A percentile compares a stretch with the other conserved stretches of the same genome.
These are phyloP conservation scores for Dascyllus trimaculatus DNA, from an alignment of 2,113 vertebrate species.

Conservation along the genomic window DNA sequence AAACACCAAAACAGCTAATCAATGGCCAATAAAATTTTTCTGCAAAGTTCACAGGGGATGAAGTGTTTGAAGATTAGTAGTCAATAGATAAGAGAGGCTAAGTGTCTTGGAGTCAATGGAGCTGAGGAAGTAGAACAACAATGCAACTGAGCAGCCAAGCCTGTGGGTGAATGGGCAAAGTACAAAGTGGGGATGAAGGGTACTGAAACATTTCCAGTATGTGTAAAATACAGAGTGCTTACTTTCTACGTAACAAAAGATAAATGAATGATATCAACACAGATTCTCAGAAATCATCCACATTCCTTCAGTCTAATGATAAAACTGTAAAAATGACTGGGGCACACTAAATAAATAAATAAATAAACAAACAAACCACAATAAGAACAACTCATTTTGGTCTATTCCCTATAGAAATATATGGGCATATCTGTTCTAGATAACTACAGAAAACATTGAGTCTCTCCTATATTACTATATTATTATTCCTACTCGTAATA, in stretches of 20 bases:
- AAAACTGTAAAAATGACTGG: too few relatives aligned
- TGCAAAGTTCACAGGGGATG: constrained; percentile 26
- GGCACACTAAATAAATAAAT: too few relatives aligned
- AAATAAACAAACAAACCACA: too few relatives aligned
- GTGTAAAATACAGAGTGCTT: not conserved
- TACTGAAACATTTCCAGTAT: not conserved
- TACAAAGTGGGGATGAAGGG: constrained; percentile 5
- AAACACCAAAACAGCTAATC: constrained; percentile 33
- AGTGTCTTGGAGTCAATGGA: constrained; percentile 12
- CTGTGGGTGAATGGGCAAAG: not conserved
- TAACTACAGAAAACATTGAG: too few relatives aligned
- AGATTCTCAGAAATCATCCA: not conserved
- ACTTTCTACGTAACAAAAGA: not conserved
- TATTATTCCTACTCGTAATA: too few relatives aligned
- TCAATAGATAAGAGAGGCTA: constrained; percentile 40
- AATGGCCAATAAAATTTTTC: constrained; percentile 31
- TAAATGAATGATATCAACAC: not conserved
- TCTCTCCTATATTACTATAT: too few relatives aligned
- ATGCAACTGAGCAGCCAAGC: not conserved
- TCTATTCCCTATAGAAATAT: too few relatives aligned
- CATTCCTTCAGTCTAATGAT: not conserved
- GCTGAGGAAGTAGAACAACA: constrained; percentile 43
- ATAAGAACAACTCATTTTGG: too few relatives aligned
- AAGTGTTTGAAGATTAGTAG: constrained; percentile 43
- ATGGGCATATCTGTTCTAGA: too few relatives aligned